A percentile compares a stretch with the other conserved stretches of the same genome.
Evolutionary conservation across 2,113 vertebrate species (phyloP).

Genomic region (Manacus vitellinus): DNA sequence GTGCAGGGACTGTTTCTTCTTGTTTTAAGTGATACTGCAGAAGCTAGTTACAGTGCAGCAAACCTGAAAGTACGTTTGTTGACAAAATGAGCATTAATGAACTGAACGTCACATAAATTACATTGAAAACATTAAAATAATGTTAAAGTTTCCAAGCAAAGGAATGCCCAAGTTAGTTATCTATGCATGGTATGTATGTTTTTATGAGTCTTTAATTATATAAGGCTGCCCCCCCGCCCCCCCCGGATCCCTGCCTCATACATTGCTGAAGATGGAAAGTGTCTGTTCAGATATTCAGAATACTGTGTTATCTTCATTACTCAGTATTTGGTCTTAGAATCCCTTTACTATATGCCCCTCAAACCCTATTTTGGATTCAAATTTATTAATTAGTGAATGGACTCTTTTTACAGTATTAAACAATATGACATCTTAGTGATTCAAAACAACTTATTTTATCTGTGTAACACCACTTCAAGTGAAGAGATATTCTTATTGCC

Average conservation of each 20-base stretch:
- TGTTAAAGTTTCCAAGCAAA: not conserved
- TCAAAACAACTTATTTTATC: not conserved
- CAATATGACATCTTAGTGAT: not conserved
- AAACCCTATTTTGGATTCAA: not conserved
- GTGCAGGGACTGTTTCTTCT: not conserved
- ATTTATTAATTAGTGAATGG: not conserved
- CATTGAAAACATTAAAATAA: not conserved
- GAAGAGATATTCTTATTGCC: not conserved
- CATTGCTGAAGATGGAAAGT: not conserved
- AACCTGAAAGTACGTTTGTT: not conserved
- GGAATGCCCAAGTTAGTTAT: not conserved
- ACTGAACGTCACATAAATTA: not conserved
- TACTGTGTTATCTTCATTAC: not conserved
- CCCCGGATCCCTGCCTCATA: not conserved
- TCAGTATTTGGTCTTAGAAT: not conserved
- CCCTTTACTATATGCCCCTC: not conserved
- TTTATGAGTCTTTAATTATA: not conserved
- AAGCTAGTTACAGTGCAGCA: not conserved
- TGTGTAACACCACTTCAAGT: not conserved
- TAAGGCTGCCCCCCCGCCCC: fast-evolving
- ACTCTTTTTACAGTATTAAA: not conserved
- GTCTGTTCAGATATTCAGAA: not conserved
- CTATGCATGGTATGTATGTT: not conserved
- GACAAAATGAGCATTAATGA: not conserved
- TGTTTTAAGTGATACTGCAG: not conserved